A percentile compares a stretch with the other conserved stretches of the same genome.
phyloP scores from a whole-genome alignment of 2,113 vertebrate genomes.

The Limnothrissa miodon region DNA sequence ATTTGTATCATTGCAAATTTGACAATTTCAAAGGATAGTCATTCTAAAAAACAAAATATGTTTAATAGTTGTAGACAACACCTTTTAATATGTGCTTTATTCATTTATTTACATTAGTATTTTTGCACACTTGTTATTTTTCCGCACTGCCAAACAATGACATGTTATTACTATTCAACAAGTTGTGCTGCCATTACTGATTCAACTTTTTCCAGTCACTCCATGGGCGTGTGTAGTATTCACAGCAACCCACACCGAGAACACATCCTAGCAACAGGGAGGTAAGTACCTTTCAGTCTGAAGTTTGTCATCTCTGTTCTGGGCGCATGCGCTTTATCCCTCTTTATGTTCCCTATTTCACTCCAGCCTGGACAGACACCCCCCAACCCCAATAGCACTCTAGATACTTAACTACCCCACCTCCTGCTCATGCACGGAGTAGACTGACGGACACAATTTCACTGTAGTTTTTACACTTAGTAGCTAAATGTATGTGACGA shows the following conservation, averaged over 20 bases:
- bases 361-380: no score
- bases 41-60: background rate
- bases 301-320: background rate
- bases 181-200: background rate
- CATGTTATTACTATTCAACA: background rate
- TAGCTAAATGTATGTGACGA: no score
- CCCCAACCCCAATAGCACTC: no score
- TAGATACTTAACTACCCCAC: no score
- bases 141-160: background rate
- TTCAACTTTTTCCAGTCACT: slow-evolving; percentile 72
- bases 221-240: slow-evolving; percentile 95
- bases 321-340: no score
- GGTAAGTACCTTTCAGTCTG: slow-evolving; percentile 65
- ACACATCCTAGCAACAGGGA: slow-evolving; percentile 88
- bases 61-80: background rate
- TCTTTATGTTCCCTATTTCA: no score
- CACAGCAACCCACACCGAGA: slow-evolving; percentile 85
- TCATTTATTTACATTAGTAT: background rate
- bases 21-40: background rate
- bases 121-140: background rate
- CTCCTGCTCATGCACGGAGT: no score
- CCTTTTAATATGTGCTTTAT: no score
- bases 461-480: no score
- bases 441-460: no score
- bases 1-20: background rate